These are phyloP conservation scores for Lithobates sylvaticus DNA, from an alignment of 2,797 vertebrate genomes.

Conservation along the genomic window DNA sequence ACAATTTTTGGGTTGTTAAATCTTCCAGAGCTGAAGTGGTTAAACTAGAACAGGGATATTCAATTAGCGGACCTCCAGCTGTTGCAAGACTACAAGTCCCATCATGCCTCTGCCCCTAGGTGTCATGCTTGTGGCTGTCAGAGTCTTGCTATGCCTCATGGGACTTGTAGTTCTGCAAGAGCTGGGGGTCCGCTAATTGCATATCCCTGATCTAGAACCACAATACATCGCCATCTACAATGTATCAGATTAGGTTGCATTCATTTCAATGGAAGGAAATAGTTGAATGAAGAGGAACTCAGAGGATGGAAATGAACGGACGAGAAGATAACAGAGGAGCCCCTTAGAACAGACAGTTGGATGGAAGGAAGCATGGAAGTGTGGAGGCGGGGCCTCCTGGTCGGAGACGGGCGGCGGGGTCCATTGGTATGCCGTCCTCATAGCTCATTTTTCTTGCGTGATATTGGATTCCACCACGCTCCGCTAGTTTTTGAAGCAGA, in stretches of 20 bases:
- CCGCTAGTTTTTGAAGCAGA: conserved; percentile 32
- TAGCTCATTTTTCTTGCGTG: conserved; percentile 25
- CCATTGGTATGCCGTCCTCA: conserved; percentile 22
- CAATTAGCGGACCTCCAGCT: too few relatives aligned
- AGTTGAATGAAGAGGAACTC: background rate
- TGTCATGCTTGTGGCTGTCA: too few relatives aligned
- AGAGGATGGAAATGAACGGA: background rate
- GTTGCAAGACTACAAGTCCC: too few relatives aligned
- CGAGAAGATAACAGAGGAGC: background rate
- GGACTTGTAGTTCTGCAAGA: too few relatives aligned
- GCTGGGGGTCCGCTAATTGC: too few relatives aligned
- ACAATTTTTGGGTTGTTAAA: too few relatives aligned
- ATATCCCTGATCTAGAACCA: too few relatives aligned
- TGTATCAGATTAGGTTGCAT: background rate
- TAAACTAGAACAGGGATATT: too few relatives aligned
- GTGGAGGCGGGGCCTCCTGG: background rate
- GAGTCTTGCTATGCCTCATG: too few relatives aligned
- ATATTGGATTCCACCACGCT: conserved; percentile 42
- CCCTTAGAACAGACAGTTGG: background rate
- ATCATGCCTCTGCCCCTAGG: too few relatives aligned
- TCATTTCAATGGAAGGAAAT: background rate
- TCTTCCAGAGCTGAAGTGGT: too few relatives aligned
- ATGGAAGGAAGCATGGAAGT: background rate
- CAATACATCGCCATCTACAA: background rate
- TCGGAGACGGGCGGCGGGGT: background rate